Base-by-base conservation (phyloP, 2,113 vertebrate species). In the Grammomys dolichurus region DNA sequence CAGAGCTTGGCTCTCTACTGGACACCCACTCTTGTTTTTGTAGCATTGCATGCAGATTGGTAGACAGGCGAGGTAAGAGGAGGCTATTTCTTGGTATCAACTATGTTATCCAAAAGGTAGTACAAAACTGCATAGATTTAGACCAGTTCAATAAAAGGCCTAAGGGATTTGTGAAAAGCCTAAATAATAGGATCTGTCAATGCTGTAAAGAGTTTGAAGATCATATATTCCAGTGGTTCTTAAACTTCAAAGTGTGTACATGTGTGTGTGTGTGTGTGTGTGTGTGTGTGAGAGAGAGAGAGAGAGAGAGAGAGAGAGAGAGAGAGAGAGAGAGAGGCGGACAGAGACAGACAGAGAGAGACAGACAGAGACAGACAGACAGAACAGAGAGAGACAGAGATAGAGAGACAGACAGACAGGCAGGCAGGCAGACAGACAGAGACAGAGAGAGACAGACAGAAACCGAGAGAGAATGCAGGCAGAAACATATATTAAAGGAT, bases 91-190 rank as follows among this genome's bases (percentile, higher is more conserved):
- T 72, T 77, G 72, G 60, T 76, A 96, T 13, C 78, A 96, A 89
- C 48, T 0, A 10, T 31, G 43, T 92, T 96, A 95, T 77, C 48
- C 43, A 60, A 91, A 94, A 77, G 82, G 82, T 76, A 89, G n/a
- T 87, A 91, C 72, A 91, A 96, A 95, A 40, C 67, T 89, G n/a
- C 63, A 93, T 13, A 88, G 58, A 89, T 93, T 90, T 91, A n/a
- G 65, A 70, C 40, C 28, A 75, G 19, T 69, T 93, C 73, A 91
- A 76, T n/a, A 92, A 80, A 91, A 80, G 17, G 4, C 51, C 90
- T 90, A 54, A 48, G 17, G 14, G 28, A 86, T 36, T 86, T 86
- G 33, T 92, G 48, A 92, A 90, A 72, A 96, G 72, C 14, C 65
- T 88, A 85, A 94, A 90, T 89, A 46, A 95, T 70, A 87, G 22